Base-by-base conservation (phyloP, 1,140 invertebrate genomes). In the Aphelenchoides besseyi region DNA sequence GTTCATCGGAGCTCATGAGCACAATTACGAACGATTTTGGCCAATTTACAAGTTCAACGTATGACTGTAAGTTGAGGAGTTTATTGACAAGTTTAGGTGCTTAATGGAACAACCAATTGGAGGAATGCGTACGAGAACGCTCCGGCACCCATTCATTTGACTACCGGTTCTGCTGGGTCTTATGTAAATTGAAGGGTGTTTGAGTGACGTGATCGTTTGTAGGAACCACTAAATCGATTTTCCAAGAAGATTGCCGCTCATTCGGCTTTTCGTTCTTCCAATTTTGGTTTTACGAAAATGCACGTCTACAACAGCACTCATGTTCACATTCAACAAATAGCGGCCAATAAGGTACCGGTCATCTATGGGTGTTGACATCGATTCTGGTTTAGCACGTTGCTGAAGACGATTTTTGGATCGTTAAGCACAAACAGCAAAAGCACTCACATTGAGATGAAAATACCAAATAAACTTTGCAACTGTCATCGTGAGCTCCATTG, bases 121-220 rank as follows among this genome's bases (percentile, higher is more conserved):
- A n/a, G n/a, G n/a, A n/a, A 88, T 30, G 93, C 94, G 0, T 97
- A 97, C 84, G 88, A 85, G 16, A 93, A 97, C 86, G 91, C 89
- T 72, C 89, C 89, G 79, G 94, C 92, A 2, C 92, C 94, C 0
- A 90, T 97, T 0, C 95, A 97, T 82, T 90, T 98, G 41, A 89
- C 92, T 18, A 30, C 53, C 0, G 94, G 94, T 48, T 95, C 94
- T 0, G 94, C 94, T 0, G 94, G 72, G n/a, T 74, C 72, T 61
- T 52, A 71, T 5, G 55, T 59, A 59, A 52, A 5, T 28, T 33
- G 55, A 59, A 59, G 12, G 5, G 23, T 23, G 12, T 28, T 5
- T 29, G 12, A 59, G 16, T 59, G 16, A 8, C 55, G 5, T 59
- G 12, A 23, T 48, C 41, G 5, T 48, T 12, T 12, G 5, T 33